Evolutionary conservation across 1,140 invertebrate species (phyloP).

Genomic region (Idris sp.): DNA sequence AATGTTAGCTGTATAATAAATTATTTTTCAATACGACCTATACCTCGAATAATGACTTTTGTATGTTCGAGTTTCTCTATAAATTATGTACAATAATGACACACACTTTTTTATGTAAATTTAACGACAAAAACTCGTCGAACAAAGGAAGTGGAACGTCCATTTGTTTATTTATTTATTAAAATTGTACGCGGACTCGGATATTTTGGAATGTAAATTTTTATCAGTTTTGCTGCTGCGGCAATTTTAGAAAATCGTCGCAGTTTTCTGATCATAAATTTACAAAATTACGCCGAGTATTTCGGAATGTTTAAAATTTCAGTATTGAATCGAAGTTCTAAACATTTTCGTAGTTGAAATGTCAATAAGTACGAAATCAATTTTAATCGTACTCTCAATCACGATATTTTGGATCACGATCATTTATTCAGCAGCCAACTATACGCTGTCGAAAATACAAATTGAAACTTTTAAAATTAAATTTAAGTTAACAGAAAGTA

Average conservation of each 20-base stretch:
- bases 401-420: conserved; percentile 34
- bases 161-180: conserved; percentile 40
- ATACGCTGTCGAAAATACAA: conserved; percentile 12
- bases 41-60: conserved; percentile 47
- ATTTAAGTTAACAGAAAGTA: no score
- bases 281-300: conserved; percentile 16
- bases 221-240: no score
- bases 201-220: no score
- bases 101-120: conserved; percentile 52
- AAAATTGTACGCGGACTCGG: conserved; percentile 21
- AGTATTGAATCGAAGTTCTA: conserved; percentile 38
- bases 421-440: conserved; percentile 28
- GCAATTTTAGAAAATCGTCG: conserved; percentile 20
- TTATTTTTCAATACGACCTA: conserved; percentile 50
- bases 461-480: conserved; percentile 15
- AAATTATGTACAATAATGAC: conserved; percentile 28
- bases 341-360: conserved; percentile 38
- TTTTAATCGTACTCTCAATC: conserved; percentile 43
- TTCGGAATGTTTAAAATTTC: conserved; percentile 26
- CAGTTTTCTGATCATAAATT: conserved; percentile 41
- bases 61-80: conserved; percentile 25
- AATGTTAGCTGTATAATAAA: conserved; percentile 50
- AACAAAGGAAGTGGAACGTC: conserved; percentile 29
- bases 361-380: conserved; percentile 45
- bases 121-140: conserved; percentile 17